phyloP scores from a whole-genome alignment of 2,113 vertebrate species.

The Pogona vitticeps region DNA sequence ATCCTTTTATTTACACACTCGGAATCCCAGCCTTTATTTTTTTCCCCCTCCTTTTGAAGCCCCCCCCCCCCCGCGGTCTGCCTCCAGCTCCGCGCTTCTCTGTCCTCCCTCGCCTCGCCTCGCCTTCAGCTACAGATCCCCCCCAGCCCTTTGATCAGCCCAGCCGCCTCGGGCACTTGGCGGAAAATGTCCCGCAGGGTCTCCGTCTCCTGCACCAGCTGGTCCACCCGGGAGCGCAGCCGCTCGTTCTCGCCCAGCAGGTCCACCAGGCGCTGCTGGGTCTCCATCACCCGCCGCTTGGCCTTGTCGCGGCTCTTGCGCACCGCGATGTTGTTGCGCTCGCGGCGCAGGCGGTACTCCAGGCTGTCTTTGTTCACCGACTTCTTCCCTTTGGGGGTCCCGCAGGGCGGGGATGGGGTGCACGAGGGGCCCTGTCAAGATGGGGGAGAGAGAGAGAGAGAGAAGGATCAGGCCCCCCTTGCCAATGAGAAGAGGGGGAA shows the following conservation, averaged over 20 bases:
- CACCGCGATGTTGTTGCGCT: constrained; percentile 90
- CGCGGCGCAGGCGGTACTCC: constrained; percentile 85
- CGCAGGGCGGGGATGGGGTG: constrained; percentile 65
- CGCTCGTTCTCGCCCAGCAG: constrained; percentile 89
- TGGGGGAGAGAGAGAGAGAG: neutral
- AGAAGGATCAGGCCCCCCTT: no score
- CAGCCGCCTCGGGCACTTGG: constrained; percentile 79
- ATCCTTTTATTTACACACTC: constrained; percentile 21
- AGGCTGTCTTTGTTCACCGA: constrained; percentile 86
- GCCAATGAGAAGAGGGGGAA: neutral
- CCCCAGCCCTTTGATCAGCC: constrained; percentile 69
- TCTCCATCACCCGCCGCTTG: constrained; percentile 85
- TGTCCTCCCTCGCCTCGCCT: accelerated
- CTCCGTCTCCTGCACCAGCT: constrained; percentile 88
- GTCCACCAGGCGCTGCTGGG: constrained; percentile 87
- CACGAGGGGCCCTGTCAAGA: constrained; percentile 48
- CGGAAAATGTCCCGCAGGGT: constrained; percentile 87
- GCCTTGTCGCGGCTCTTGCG: constrained; percentile 93
- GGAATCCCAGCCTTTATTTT: neutral
- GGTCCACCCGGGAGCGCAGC: constrained; percentile 84
- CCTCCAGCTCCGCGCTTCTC: neutral
- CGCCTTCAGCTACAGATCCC: constrained; percentile 68
- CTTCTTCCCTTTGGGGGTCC: constrained; percentile 76
- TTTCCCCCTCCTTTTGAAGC: no score
- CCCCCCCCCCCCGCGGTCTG: no score